phyloP scores from a whole-genome alignment of 1,140 invertebrate genomes.

The Panagrolaimus sp. region DNA sequence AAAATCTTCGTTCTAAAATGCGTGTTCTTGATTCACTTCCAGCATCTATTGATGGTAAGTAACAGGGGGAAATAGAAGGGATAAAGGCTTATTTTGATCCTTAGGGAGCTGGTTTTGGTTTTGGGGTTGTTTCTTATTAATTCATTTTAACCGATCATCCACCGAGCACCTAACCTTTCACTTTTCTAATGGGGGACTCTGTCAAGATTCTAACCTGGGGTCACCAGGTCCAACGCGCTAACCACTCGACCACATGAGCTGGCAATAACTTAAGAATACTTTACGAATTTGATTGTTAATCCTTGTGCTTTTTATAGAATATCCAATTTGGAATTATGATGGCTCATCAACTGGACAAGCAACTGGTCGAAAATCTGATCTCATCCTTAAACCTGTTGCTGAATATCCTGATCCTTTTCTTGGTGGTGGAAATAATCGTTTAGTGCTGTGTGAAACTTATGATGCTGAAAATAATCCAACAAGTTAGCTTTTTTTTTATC shows the following conservation, averaged over 20 bases:
- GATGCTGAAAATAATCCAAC: constrained; percentile 70
- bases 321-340: constrained; percentile 91
- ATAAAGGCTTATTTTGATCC: too few relatives aligned
- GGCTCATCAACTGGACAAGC: constrained; percentile 69
- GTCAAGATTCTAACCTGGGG: too few relatives aligned
- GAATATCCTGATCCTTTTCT: constrained; percentile 89
- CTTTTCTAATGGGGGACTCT: too few relatives aligned
- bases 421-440: constrained; percentile 74
- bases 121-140: too few relatives aligned
- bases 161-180: too few relatives aligned
- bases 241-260: too few relatives aligned
- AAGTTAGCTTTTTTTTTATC: constrained; percentile 55
- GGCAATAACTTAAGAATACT: too few relatives aligned
- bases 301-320: constrained; percentile 62
- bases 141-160: too few relatives aligned
- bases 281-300: too few relatives aligned
- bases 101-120: too few relatives aligned
- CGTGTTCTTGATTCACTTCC: constrained; percentile 32
- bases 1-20: constrained; percentile 40
- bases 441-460: constrained; percentile 80
- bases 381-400: constrained; percentile 76
- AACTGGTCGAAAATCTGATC: constrained; percentile 70
- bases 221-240: too few relatives aligned
- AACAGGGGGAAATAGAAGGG: too few relatives aligned
- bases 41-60: not conserved